Conservation (phyloP, 2,888 invertebrate genomes). For the Boloria selene region DNA sequence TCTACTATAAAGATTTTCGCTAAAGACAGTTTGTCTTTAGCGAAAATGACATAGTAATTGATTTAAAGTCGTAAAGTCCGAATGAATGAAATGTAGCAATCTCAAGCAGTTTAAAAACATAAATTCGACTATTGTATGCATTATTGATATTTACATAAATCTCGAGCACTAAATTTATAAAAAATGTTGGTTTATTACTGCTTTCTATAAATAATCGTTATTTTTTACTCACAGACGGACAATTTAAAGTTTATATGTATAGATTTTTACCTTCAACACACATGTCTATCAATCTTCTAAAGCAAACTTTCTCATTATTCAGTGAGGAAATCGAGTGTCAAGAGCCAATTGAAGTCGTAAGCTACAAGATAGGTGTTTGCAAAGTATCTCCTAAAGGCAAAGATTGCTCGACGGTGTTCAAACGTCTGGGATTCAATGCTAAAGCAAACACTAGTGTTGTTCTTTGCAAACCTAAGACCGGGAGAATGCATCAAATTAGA, state of each 20-base stretch:
- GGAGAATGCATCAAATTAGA: constrained; percentile 99
- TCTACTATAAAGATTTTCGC: too few species aligned
- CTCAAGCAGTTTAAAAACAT: too few species aligned
- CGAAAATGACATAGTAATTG: too few species aligned
- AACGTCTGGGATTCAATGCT: constrained; percentile 93
- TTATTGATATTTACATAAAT: too few species aligned
- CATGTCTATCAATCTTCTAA: background rate
- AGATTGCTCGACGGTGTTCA: constrained; percentile 95
- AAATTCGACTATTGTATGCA: too few species aligned
- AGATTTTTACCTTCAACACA: too few species aligned
- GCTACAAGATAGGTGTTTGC: constrained; percentile 97
- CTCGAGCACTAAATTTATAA: too few species aligned
- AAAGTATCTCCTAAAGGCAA: constrained; percentile 96
- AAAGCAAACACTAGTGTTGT: constrained; percentile 96
- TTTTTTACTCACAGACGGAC: background rate
- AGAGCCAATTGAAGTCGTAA: constrained; percentile 95
- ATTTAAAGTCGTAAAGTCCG: too few species aligned
- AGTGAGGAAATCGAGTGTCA: constrained; percentile 92
- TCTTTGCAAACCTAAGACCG: constrained; percentile 96
- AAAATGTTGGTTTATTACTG: too few species aligned
- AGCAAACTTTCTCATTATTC: constrained; percentile 32
- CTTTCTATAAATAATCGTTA: background rate
- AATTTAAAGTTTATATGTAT: too few species aligned
- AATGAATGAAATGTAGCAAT: too few species aligned
- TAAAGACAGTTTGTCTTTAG: too few species aligned